Conservation (phyloP, 2,888 invertebrate species). For the Rhogogaster chlorosoma region DNA sequence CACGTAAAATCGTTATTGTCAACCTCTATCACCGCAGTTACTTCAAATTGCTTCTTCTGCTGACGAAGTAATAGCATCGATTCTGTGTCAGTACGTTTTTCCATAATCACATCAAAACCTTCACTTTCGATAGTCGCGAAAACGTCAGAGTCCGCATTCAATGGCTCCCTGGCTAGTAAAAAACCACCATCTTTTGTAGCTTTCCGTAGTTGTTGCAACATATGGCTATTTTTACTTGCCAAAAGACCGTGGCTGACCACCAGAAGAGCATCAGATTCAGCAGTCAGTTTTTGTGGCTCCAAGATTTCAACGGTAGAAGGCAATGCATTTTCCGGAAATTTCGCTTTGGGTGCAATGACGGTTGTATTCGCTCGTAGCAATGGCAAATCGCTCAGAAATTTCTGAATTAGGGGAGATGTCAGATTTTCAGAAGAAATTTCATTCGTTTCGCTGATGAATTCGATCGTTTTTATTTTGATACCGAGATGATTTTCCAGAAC, state of each 20-base stretch:
- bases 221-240: constrained; percentile 77
- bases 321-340: constrained; percentile 78
- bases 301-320: constrained; percentile 79
- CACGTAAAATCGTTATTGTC: constrained; percentile 64
- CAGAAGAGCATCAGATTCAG: constrained; percentile 67
- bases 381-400: constrained; percentile 17
- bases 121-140: constrained; percentile 61
- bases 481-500: constrained; percentile 20
- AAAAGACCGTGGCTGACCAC: constrained; percentile 83
- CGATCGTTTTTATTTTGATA: neutral
- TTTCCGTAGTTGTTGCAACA: constrained; percentile 80
- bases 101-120: constrained; percentile 80
- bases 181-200: constrained; percentile 85
- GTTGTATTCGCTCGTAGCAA: constrained; percentile 62
- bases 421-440: neutral
- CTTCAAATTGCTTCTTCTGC: constrained; percentile 68
- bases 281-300: constrained; percentile 81
- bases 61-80: constrained; percentile 84
- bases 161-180: constrained; percentile 84
- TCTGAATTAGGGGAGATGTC: neutral
- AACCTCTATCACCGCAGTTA: constrained; percentile 67
- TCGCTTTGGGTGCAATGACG: constrained; percentile 75
- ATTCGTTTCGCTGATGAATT: neutral
- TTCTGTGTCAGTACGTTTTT: constrained; percentile 82
- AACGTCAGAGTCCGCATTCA: constrained; percentile 61